Conservation (phyloP, 1,140 invertebrate genomes). For the Heliconius nattereri region DNA sequence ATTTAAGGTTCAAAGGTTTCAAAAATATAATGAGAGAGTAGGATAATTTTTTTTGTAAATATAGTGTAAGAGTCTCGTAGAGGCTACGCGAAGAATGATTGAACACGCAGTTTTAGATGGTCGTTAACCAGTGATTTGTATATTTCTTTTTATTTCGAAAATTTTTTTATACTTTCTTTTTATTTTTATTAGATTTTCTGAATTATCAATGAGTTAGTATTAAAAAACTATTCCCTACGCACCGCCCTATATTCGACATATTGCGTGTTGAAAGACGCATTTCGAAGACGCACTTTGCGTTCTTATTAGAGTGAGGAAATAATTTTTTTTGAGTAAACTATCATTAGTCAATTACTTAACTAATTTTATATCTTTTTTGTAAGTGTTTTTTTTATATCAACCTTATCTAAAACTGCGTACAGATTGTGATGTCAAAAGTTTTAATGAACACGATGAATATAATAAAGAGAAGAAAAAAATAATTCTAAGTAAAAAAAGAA, state of each 20-base stretch:
- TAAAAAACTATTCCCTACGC: too few species aligned
- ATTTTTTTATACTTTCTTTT: not conserved
- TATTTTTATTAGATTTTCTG: not conserved
- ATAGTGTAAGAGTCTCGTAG: constrained; percentile 70
- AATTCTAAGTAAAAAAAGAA: constrained; percentile 59
- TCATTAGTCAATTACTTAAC: not conserved
- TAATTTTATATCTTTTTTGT: not conserved
- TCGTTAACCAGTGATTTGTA: constrained; percentile 33
- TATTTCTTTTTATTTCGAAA: not conserved
- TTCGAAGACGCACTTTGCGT: too few species aligned
- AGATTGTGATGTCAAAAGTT: constrained; percentile 70
- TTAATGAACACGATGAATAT: constrained; percentile 67
- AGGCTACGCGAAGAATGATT: constrained; percentile 62
- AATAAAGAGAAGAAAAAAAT: constrained; percentile 59
- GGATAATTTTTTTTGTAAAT: constrained; percentile 61
- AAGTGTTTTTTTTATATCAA: not conserved
- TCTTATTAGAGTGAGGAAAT: too few species aligned
- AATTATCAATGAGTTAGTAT: too few species aligned
- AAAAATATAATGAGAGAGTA: constrained; percentile 34
- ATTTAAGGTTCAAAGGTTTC: constrained; percentile 44
- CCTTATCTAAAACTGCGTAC: constrained; percentile 66
- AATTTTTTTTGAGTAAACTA: not conserved
- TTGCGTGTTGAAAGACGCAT: too few species aligned
- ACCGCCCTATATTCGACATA: too few species aligned
- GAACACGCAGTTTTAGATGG: constrained; percentile 68